These are phyloP conservation scores for Oplegnathus fasciatus DNA, from an alignment of 2,113 vertebrate species.

Conservation along the genomic window DNA sequence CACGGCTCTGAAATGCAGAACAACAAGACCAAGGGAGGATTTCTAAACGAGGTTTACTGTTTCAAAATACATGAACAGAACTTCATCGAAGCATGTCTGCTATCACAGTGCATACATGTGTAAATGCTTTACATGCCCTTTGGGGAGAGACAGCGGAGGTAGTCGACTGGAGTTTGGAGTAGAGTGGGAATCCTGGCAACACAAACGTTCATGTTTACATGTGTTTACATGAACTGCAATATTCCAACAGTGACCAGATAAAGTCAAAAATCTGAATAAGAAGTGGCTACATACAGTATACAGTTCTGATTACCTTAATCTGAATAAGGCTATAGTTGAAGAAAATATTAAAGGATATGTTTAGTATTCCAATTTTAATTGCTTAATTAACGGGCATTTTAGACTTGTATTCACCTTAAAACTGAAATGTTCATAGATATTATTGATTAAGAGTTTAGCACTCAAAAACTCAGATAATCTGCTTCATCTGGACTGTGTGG, in stretches of 20 bases:
- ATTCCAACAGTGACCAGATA: neutral
- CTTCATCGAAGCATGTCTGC: slow-evolving; percentile 43
- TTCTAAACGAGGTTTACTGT: slow-evolving; percentile 68
- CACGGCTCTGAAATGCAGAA: slow-evolving; percentile 3
- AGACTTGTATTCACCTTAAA: neutral
- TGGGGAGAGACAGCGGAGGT: slow-evolving; percentile 62
- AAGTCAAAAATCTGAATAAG: neutral
- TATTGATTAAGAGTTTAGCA: neutral
- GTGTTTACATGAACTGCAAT: slow-evolving; percentile 33
- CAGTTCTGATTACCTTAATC: neutral
- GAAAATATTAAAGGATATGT: neutral
- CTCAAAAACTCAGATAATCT: neutral
- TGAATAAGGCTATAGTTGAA: neutral
- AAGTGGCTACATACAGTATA: neutral
- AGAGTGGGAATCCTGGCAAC: slow-evolving; percentile 7
- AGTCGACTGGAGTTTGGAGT: slow-evolving; percentile 37
- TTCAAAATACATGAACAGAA: slow-evolving; percentile 59
- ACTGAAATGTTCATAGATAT: neutral
- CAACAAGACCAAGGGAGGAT: slow-evolving; percentile 25
- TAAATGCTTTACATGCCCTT: slow-evolving; percentile 57
- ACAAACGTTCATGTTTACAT: slow-evolving; percentile 6
- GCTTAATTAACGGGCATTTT: neutral
- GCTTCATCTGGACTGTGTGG: neutral
- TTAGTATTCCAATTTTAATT: neutral
- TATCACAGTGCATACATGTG: slow-evolving; percentile 47